These are phyloP conservation scores for Dolichallabes microphthalmus DNA, from an alignment of 2,113 vertebrate genomes.

Conservation along the genomic window DNA sequence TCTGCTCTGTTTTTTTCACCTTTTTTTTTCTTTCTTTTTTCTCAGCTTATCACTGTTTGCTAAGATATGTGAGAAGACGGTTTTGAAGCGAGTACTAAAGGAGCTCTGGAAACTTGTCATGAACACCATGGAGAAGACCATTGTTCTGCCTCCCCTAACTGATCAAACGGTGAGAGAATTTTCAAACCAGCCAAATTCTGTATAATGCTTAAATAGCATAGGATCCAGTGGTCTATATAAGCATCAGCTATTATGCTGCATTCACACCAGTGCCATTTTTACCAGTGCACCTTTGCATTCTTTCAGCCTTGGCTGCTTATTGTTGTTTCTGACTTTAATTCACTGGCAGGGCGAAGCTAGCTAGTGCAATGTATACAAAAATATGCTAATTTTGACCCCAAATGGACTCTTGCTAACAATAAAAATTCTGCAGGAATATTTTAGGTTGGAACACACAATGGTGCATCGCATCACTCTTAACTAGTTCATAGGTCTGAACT, in stretches of 20 bases:
- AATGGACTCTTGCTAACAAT: background rate
- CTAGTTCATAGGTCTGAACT: background rate
- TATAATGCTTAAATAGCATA: background rate
- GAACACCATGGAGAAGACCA: constrained; percentile 99
- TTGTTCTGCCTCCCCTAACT: constrained; percentile 90
- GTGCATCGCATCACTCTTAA: background rate
- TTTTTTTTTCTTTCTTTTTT: background rate
- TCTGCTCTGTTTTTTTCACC: background rate
- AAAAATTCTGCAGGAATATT: background rate
- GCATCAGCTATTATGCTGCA: background rate
- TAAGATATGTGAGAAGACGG: constrained; percentile 98
- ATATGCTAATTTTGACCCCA: background rate
- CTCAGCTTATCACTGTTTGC: constrained; percentile 91
- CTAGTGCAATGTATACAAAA: background rate
- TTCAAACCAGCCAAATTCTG: background rate
- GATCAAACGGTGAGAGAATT: constrained; percentile 89
- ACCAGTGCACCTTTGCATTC: background rate
- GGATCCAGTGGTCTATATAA: background rate
- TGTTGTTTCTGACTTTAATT: background rate
- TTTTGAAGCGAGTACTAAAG: constrained; percentile 96
- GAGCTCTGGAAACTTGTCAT: constrained; percentile 98
- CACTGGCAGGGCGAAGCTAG: background rate
- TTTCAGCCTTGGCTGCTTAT: constrained; percentile 1
- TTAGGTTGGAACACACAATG: background rate
- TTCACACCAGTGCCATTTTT: background rate